phyloP scores from a whole-genome alignment of 2,113 vertebrate genomes.

The Beaufortia kweichowensis region DNA sequence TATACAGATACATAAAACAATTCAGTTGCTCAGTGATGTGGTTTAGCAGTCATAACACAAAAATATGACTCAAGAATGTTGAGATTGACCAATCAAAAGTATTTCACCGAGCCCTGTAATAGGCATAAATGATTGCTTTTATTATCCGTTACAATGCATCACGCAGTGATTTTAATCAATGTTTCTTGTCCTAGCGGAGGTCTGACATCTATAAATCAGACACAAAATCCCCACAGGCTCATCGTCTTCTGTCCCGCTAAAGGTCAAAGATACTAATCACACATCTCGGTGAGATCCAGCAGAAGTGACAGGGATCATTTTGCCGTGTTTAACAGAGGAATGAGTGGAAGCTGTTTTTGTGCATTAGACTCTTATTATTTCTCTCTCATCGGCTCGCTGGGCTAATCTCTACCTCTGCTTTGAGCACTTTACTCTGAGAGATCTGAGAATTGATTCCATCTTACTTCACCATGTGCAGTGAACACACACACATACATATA shows the following conservation, averaged over 20 bases:
- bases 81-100: neutral
- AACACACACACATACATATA: neutral
- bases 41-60: neutral
- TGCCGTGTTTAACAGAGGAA: conserved; percentile 14
- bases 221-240: conserved; percentile 13
- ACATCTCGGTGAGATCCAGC: conserved; percentile 22
- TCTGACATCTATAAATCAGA: conserved; percentile 40
- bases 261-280: conserved; percentile 52
- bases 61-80: neutral
- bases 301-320: conserved; percentile 11
- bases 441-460: neutral
- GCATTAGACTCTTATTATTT: conserved; percentile 3
- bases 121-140: neutral
- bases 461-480: neutral
- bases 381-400: neutral
- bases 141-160: neutral
- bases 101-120: neutral
- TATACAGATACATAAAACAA: too few relatives aligned
- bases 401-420: neutral
- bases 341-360: neutral
- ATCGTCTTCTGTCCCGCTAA: conserved; percentile 5
- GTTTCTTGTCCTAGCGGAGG: neutral
- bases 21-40: neutral
- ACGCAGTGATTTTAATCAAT: conserved; percentile 5
- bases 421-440: neutral